These are phyloP conservation scores for Hoplodrina blanda DNA, from an alignment of 2,888 invertebrate genomes.

Conservation along the genomic window DNA sequence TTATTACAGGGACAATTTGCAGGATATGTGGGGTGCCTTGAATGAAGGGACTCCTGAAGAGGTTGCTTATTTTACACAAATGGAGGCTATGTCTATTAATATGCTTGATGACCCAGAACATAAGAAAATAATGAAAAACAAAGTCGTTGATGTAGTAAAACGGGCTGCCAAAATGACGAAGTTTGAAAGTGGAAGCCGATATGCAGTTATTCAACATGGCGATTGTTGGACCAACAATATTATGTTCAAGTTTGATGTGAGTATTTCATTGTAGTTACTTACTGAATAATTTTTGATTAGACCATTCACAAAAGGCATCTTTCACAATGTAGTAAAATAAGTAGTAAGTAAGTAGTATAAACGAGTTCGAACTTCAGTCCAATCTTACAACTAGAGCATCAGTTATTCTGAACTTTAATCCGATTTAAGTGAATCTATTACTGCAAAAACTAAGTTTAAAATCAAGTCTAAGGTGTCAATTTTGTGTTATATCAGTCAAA, in stretches of 20 bases:
- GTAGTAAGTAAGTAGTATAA: too few relatives aligned
- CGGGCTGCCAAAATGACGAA: constrained; percentile 47
- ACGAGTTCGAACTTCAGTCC: too few relatives aligned
- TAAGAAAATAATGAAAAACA: constrained; percentile 58
- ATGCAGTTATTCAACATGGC: constrained; percentile 73
- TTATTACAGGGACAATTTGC: constrained; percentile 53
- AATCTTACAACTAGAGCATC: too few relatives aligned
- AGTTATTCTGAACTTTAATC: too few relatives aligned
- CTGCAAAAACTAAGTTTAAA: too few relatives aligned
- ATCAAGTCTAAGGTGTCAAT: too few relatives aligned
- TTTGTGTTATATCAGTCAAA: too few relatives aligned
- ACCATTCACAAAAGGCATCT: too few relatives aligned
- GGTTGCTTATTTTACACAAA: constrained; percentile 16
- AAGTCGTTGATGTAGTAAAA: constrained; percentile 32
- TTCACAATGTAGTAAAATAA: too few relatives aligned
- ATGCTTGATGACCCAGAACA: constrained; percentile 65
- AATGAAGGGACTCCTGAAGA: neutral
- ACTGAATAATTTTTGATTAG: too few relatives aligned
- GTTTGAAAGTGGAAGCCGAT: constrained; percentile 60
- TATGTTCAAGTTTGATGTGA: constrained; percentile 70
- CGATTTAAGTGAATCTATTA: too few relatives aligned
- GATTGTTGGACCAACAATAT: constrained; percentile 78
- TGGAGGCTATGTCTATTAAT: constrained; percentile 50
- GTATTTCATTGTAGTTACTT: constrained; percentile 27
- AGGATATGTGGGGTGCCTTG: constrained; percentile 54